Percentiles rank a stretch among this genome's conserved stretches.
These are phyloP conservation scores for Chaenocephalus aceratus DNA, from an alignment of 2,113 vertebrate species.

Conservation along the genomic window DNA sequence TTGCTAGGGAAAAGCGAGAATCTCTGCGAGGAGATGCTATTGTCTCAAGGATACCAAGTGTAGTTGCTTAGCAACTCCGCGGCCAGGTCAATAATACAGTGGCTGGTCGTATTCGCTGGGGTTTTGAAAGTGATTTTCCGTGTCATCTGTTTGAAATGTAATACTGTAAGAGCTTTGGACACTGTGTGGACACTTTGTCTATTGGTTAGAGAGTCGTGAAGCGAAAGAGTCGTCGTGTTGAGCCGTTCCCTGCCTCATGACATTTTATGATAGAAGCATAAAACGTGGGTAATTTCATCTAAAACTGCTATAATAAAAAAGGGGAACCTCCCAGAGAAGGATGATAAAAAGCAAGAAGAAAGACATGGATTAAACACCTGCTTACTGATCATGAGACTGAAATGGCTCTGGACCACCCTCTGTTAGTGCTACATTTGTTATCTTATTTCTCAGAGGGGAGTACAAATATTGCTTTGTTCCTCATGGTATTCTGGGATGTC, in stretches of 20 bases:
- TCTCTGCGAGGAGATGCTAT: constrained; percentile 58
- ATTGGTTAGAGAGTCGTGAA: constrained; percentile 8
- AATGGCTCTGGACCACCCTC: neutral
- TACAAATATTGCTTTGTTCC: constrained; percentile 32
- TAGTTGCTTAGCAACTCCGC: constrained; percentile 82
- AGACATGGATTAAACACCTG: neutral
- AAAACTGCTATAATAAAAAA: neutral
- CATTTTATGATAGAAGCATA: neutral
- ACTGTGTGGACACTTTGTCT: constrained; percentile 19
- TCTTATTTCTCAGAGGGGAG: constrained; percentile 25
- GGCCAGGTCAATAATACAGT: constrained; percentile 75
- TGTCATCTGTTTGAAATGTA: constrained; percentile 69
- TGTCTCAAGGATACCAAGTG: constrained; percentile 65
- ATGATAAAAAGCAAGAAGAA: neutral
- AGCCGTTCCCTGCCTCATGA: neutral
- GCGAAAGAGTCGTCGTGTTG: neutral
- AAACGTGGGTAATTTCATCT: constrained; percentile 13
- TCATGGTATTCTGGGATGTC: constrained; percentile 28
- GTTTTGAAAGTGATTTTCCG: constrained; percentile 67
- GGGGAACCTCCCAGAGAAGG: neutral
- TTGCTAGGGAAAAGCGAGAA: constrained; percentile 72
- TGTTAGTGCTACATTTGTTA: constrained; percentile 11
- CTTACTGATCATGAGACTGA: neutral
- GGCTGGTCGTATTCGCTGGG: constrained; percentile 39
- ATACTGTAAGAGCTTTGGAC: constrained; percentile 46